phyloP scores from a whole-genome alignment of 1,140 invertebrate species.

The Caenorhabditis latens region DNA sequence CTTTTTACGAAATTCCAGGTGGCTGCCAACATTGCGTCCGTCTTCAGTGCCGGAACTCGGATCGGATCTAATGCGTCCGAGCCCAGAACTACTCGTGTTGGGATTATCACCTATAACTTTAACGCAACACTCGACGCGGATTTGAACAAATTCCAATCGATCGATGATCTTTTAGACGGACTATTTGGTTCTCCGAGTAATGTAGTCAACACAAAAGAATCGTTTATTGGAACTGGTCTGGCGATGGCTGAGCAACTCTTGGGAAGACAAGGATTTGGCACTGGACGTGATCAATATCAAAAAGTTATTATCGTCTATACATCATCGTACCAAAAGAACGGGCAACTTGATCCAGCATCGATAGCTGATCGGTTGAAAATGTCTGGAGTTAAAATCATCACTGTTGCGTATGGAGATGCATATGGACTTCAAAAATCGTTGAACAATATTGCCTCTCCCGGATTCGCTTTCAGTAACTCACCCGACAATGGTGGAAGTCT shows the following conservation, averaged over 20 bases:
- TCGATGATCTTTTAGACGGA: not conserved
- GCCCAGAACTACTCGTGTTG: not conserved
- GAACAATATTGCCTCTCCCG: not conserved
- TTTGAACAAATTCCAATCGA: not conserved
- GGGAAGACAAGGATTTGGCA: not conserved
- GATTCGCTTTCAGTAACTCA: not conserved
- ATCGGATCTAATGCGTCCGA: not conserved
- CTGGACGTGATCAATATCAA: not conserved
- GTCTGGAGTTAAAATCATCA: not conserved
- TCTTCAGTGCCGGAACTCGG: not conserved
- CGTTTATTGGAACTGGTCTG: not conserved
- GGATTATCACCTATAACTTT: not conserved
- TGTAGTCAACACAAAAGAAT: not conserved
- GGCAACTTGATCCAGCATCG: not conserved
- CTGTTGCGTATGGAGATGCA: not conserved
- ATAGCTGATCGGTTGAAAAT: not conserved
- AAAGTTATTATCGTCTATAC: not conserved
- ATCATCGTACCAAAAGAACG: not conserved
- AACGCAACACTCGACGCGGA: not conserved
- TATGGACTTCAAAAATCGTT: not conserved
- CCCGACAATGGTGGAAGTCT: not conserved
- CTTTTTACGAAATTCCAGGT: not conserved
- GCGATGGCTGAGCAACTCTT: not conserved
- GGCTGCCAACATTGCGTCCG: not conserved
- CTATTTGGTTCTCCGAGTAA: not conserved